Evolutionary conservation across 2,113 vertebrate species (phyloP).

Genomic region (Formicarius rufipectus): DNA sequence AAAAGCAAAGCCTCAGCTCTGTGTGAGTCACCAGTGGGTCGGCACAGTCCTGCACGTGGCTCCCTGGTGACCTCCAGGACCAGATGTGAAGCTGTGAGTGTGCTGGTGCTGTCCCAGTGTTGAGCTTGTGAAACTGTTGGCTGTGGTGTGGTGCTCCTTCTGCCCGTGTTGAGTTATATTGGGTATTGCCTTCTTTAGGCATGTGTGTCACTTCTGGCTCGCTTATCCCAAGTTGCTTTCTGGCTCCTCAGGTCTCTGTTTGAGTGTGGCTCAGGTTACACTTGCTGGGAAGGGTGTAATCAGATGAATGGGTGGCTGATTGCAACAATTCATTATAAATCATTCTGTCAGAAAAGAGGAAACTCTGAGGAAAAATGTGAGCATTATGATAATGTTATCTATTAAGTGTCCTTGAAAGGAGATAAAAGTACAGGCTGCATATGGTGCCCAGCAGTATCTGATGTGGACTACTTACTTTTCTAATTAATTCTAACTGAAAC

Average conservation of each 20-base stretch:
- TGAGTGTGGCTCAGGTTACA: neutral
- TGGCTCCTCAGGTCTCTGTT: neutral
- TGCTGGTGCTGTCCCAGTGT: neutral
- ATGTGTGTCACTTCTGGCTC: neutral
- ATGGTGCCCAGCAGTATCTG: neutral
- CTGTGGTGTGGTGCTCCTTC: neutral
- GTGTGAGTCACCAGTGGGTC: fast-evolving
- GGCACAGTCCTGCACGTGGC: fast-evolving
- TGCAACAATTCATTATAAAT: neutral
- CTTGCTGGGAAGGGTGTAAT: neutral
- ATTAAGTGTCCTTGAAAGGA: neutral
- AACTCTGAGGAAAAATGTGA: neutral
- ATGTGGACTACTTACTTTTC: neutral
- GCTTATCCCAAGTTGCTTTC: neutral
- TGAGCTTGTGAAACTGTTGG: neutral
- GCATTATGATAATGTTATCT: neutral
- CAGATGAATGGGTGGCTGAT: neutral
- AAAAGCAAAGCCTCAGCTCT: neutral
- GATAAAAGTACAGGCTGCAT: neutral
- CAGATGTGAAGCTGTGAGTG: neutral
- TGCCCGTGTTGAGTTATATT: fast-evolving
- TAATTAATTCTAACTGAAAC: neutral
- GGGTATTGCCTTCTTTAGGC: neutral
- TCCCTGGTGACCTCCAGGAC: neutral
- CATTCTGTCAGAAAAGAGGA: constrained; percentile 5